Evolutionary conservation across 2,113 vertebrate species (phyloP).

Genomic region (Ascaphus truei): DNA sequence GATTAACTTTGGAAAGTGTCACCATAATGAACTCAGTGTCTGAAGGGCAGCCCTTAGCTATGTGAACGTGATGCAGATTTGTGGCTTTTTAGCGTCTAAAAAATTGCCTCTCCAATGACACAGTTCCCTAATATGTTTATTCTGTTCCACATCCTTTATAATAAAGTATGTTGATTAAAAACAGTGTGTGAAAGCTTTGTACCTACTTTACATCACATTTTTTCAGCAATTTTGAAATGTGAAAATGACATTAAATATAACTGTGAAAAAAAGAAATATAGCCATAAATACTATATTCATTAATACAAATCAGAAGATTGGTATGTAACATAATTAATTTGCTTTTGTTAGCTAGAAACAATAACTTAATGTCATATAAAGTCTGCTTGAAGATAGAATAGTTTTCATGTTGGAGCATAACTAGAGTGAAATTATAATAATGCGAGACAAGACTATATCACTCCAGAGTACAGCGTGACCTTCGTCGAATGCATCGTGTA

Average conservation of each 20-base stretch:
- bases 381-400: too few species aligned
- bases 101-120: background rate
- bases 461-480: background rate
- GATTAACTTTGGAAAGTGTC: conserved; percentile 8
- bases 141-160: background rate
- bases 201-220: too few species aligned
- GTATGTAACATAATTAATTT: too few species aligned
- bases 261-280: too few species aligned
- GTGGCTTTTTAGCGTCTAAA: conserved; percentile 25
- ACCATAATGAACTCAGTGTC: conserved; percentile 22
- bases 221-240: too few species aligned
- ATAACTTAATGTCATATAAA: too few species aligned
- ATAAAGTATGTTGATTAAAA: background rate
- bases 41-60: conserved; percentile 31
- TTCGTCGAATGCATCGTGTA: background rate
- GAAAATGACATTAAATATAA: too few species aligned
- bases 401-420: too few species aligned
- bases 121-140: background rate
- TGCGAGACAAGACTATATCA: background rate
- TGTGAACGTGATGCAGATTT: conserved; percentile 26
- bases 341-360: too few species aligned
- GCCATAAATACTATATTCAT: too few species aligned
- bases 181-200: too few species aligned
- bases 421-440: background rate
- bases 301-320: too few species aligned